Conservation (phyloP, 2,888 invertebrate species). For the Lacanobia wlatinum region DNA sequence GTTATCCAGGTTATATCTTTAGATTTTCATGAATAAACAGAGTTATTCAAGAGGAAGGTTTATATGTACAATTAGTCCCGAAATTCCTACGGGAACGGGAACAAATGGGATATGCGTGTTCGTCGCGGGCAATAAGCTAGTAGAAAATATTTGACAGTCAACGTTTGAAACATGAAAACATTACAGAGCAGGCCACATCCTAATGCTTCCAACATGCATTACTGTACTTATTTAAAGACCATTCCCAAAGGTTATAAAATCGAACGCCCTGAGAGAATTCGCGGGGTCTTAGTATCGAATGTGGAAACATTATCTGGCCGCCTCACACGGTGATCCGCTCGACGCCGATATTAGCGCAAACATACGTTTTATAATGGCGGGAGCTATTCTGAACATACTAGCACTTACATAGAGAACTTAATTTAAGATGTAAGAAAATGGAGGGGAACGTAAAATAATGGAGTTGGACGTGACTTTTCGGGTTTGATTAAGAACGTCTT, state of each 20-base stretch:
- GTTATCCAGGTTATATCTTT: too few relatives aligned
- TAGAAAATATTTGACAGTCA: too few relatives aligned
- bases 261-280: slow-evolving; percentile 12
- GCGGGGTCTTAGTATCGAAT: slow-evolving; percentile 20
- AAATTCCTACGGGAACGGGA: too few relatives aligned
- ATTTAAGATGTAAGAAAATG: not conserved
- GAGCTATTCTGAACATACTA: slow-evolving; percentile 38
- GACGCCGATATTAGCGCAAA: slow-evolving; percentile 38
- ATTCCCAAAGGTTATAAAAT: not conserved
- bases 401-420: not conserved
- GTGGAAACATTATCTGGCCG: slow-evolving; percentile 38
- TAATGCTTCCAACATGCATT: not conserved
- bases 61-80: too few relatives aligned
- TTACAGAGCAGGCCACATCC: not conserved
- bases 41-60: too few relatives aligned
- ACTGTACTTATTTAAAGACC: not conserved
- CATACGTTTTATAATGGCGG: slow-evolving; percentile 46
- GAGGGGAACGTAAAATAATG: not conserved
- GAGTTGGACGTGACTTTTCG: too few relatives aligned
- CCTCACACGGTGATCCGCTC: slow-evolving; percentile 49
- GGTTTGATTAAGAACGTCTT: too few relatives aligned
- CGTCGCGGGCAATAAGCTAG: too few relatives aligned
- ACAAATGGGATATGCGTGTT: too few relatives aligned
- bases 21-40: too few relatives aligned
- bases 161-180: too few relatives aligned